These are phyloP conservation scores for Microcebus griseorufus DNA, from an alignment of 2,113 vertebrate genomes.

Conservation along the genomic window DNA sequence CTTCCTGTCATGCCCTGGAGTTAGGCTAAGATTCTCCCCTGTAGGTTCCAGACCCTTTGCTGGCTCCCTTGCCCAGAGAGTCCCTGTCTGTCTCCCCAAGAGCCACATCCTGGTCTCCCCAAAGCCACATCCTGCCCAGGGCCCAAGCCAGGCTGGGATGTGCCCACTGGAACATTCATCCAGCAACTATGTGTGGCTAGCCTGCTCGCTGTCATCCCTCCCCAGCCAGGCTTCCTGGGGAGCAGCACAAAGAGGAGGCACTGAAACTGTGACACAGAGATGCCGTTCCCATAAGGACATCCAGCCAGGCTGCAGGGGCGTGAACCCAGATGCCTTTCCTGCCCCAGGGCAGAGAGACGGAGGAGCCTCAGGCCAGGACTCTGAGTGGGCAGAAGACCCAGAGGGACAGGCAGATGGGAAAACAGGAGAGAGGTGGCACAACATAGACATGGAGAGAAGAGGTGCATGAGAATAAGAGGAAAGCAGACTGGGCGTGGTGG, in stretches of 20 bases:
- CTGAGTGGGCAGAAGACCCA: background rate
- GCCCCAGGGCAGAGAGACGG: background rate
- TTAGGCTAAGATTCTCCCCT: background rate
- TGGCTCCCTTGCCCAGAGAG: background rate
- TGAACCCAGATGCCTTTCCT: background rate
- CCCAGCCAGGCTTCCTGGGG: background rate
- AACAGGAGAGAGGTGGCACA: background rate
- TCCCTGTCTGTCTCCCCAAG: background rate
- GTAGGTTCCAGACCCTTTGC: background rate
- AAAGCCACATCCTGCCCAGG: background rate
- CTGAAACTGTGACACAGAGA: conserved; percentile 72
- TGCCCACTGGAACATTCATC: conserved; percentile 34
- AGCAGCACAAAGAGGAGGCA: background rate
- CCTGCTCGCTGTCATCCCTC: background rate
- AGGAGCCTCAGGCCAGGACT: background rate
- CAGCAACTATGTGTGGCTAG: background rate
- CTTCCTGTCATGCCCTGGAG: background rate
- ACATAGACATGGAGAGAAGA: background rate
- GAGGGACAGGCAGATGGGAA: background rate
- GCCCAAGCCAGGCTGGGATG: background rate
- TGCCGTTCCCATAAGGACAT: conserved; percentile 44
- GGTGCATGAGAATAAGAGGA: background rate
- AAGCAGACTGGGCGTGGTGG: background rate
- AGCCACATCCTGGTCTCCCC: background rate
- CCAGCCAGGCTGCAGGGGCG: background rate